phyloP scores from a whole-genome alignment of 2,113 vertebrate species.

The Microcebus lehilahytsara region DNA sequence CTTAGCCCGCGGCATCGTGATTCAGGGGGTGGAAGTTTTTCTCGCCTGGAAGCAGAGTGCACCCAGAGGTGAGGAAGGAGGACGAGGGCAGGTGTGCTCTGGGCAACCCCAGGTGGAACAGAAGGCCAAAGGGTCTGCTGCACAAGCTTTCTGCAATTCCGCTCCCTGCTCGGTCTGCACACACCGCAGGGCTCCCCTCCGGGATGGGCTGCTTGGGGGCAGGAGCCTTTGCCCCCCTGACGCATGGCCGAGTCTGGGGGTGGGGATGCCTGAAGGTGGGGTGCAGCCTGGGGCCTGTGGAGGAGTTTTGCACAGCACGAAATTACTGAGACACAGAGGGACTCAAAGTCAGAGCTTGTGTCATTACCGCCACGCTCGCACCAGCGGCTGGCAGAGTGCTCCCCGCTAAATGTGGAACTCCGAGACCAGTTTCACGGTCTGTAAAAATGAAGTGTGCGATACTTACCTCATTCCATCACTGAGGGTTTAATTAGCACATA shows the following conservation, averaged over 20 bases:
- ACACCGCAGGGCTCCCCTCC: rapidly evolving
- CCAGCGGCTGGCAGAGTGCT: background rate
- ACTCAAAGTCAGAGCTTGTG: background rate
- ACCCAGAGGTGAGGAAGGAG: background rate
- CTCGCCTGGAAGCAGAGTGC: background rate
- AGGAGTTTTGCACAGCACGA: background rate
- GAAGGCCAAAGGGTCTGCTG: background rate
- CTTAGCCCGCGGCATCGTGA: background rate
- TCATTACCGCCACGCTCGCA: background rate
- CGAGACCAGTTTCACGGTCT: background rate
- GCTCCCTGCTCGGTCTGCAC: background rate
- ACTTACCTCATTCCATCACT: background rate
- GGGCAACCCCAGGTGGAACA: background rate
- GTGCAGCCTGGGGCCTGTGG: background rate
- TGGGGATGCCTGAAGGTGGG: too few relatives aligned
- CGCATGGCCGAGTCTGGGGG: too few relatives aligned
- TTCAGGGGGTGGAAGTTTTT: background rate
- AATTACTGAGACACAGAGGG: background rate
- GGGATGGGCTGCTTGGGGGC: rapidly evolving
- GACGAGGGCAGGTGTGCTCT: background rate
- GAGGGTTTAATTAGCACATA: background rate
- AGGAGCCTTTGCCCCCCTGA: too few relatives aligned
- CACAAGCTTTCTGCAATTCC: background rate
- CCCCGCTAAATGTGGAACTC: background rate
- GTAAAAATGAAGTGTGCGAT: background rate